These are phyloP conservation scores for Semotilus atromaculatus DNA, from an alignment of 2,797 vertebrate species.

Conservation along the genomic window DNA sequence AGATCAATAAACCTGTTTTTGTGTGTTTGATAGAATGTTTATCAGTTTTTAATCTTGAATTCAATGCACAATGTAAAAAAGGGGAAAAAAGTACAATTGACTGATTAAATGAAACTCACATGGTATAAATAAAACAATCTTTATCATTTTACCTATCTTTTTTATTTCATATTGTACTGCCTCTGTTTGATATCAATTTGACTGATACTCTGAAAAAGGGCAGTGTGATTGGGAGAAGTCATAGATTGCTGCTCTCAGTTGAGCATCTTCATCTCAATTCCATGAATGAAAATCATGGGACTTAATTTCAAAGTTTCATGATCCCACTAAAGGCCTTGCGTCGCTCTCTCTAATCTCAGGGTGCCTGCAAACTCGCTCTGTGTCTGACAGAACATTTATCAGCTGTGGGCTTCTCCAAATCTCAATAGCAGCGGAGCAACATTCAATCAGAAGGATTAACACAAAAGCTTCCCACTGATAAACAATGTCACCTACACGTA, in stretches of 20 bases:
- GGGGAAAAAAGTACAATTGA: not conserved
- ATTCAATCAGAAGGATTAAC: conserved; percentile 36
- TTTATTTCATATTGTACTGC: not conserved
- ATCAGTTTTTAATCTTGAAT: not conserved
- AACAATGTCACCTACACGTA: conserved; percentile 38
- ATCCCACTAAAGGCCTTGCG: not conserved
- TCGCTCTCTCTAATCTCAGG: not conserved
- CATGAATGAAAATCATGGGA: not conserved
- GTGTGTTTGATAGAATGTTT: not conserved
- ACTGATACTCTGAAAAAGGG: not conserved
- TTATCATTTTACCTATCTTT: not conserved
- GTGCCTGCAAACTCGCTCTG: not conserved
- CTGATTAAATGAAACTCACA: not conserved
- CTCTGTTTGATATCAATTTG: not conserved
- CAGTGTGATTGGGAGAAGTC: not conserved
- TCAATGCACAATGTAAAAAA: not conserved
- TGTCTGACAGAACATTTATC: not conserved
- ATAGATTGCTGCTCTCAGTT: not conserved
- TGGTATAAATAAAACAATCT: not conserved
- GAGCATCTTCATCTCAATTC: not conserved
- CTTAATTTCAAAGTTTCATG: not conserved
- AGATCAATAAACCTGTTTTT: not conserved
- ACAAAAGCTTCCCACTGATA: conserved; percentile 27
- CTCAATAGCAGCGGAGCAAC: not conserved
- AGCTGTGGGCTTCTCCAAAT: conserved; percentile 13